A percentile compares a stretch with the other conserved stretches of the same genome.
Conservation (phyloP, 2,888 invertebrate species). For the Tanytarsus gracilentus region DNA sequence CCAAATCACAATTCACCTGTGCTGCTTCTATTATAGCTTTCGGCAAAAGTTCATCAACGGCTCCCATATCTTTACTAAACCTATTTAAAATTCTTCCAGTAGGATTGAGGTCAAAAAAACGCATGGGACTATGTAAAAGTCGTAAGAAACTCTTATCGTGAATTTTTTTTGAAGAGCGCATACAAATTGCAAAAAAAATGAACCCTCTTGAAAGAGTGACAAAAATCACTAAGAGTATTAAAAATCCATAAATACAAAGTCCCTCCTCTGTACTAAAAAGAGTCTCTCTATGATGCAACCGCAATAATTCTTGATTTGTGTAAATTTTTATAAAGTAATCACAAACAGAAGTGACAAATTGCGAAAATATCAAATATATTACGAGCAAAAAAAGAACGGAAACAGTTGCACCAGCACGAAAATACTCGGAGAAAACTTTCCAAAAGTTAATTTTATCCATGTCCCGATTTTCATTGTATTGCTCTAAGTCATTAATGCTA, state of each 20-base stretch:
- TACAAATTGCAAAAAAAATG: constrained; percentile 64
- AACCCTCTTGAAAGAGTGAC: constrained; percentile 52
- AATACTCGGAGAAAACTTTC: constrained; percentile 43
- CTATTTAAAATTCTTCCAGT: constrained; percentile 65
- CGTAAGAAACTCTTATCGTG: constrained; percentile 79
- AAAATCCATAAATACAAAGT: constrained; percentile 40
- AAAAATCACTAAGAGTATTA: constrained; percentile 40
- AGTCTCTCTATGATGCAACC: constrained; percentile 36
- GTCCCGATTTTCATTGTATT: constrained; percentile 41
- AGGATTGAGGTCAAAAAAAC: constrained; percentile 80
- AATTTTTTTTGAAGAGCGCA: constrained; percentile 63
- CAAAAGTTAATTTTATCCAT: constrained; percentile 41
- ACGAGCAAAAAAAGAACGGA: constrained; percentile 44
- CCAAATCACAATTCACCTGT: constrained; percentile 41
- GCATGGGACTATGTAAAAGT: constrained; percentile 65
- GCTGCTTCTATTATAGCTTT: constrained; percentile 47
- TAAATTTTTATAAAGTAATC: constrained; percentile 57
- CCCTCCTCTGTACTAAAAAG: constrained; percentile 39
- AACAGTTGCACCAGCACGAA: constrained; percentile 46
- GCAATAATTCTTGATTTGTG: constrained; percentile 43
- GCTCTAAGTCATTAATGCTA: constrained; percentile 32
- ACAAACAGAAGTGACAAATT: constrained; percentile 48
- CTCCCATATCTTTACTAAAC: constrained; percentile 65
- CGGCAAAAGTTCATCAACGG: constrained; percentile 51
- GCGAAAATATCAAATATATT: constrained; percentile 47